Base-by-base conservation (phyloP, 2,888 invertebrate genomes). In the Electrophaes corylata region DNA sequence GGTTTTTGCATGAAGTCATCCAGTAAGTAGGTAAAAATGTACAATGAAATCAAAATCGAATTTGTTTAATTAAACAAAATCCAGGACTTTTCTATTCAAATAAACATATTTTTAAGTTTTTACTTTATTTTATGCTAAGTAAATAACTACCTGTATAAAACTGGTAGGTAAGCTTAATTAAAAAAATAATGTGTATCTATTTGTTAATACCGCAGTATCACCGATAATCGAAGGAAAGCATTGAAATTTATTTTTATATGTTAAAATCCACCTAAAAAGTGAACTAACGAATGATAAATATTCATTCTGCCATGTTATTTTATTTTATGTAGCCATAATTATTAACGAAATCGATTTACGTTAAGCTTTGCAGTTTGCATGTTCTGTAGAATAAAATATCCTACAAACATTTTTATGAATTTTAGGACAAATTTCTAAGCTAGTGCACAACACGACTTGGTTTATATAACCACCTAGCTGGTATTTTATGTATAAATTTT, bases 401-500 rank as follows among this genome's bases (percentile, higher is more conserved):
- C 35, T 52, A 60, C 37, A 46, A 50, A 51, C 47, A 33, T 62
- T 70, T 69, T 45, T 69, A 66, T 67, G 62, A 71, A 72, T 69
- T 65, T 67, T 59, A 60, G 65, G 68, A 64, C 66, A 56, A 69
- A 75, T 72, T 78, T 81, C 69, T 71, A 76, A 73, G 80, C 76
- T 83, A 81, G 74, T 82, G 88, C 88, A 88, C 87, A 88, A 88
- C 81, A 51, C n/a, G n/a, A n/a, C 51, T 60, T 44, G 46, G 43
- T 81, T 79, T 78, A 79, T n/a, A 83, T 81, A 73, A 37, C 37
- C 37, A 80, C 79, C 79, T 79, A 82, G 79, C 81, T 81, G 73
- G 64, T 84, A 80, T 81, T 80, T 79, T 60, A 60, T 47, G 79
- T 78, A 73, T 76, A 51, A 46, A 60, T 73, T 81, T 76, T 57